Percentiles rank a stretch among this genome's conserved stretches.
phyloP scores from a whole-genome alignment of 2,113 vertebrate species.

The Phyllopteryx taeniolatus region DNA sequence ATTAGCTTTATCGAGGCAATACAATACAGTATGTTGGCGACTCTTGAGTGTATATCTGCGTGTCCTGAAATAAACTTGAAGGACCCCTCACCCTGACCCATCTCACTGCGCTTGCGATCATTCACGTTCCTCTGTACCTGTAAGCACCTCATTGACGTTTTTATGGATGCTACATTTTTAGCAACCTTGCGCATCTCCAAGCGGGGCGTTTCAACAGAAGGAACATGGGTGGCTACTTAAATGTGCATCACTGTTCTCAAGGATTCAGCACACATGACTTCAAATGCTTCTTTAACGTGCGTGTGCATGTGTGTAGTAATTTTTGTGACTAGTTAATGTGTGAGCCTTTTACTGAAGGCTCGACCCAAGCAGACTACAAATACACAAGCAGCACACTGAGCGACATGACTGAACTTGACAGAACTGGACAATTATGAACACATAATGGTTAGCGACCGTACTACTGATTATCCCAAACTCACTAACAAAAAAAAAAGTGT shows the following conservation, averaged over 20 bases:
- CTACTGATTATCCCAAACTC: too few species aligned
- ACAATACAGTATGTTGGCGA: too few species aligned
- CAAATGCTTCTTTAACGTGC: neutral
- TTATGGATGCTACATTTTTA: constrained; percentile 46
- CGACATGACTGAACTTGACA: too few species aligned
- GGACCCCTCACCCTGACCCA: constrained; percentile 29
- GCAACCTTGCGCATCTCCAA: constrained; percentile 10
- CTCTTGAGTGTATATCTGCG: constrained; percentile 1
- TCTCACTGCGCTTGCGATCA: constrained; percentile 14
- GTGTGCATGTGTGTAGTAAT: neutral
- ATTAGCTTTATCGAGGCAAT: neutral
- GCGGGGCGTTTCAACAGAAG: neutral
- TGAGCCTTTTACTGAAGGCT: too few species aligned
- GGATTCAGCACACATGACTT: too few species aligned
- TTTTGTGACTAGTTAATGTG: too few species aligned
- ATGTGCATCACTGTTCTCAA: too few species aligned
- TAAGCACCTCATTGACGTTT: constrained; percentile 23
- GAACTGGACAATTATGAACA: too few species aligned
- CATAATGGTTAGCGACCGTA: too few species aligned
- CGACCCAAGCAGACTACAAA: too few species aligned
- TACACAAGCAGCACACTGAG: too few species aligned
- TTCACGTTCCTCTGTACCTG: constrained; percentile 24
- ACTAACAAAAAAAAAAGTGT: too few species aligned
- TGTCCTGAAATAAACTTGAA: constrained; percentile 52
- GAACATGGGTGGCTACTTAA: neutral